These are phyloP conservation scores for Ommatoiulus sabulosus DNA, from an alignment of 2,888 invertebrate species.

Conservation along the genomic window DNA sequence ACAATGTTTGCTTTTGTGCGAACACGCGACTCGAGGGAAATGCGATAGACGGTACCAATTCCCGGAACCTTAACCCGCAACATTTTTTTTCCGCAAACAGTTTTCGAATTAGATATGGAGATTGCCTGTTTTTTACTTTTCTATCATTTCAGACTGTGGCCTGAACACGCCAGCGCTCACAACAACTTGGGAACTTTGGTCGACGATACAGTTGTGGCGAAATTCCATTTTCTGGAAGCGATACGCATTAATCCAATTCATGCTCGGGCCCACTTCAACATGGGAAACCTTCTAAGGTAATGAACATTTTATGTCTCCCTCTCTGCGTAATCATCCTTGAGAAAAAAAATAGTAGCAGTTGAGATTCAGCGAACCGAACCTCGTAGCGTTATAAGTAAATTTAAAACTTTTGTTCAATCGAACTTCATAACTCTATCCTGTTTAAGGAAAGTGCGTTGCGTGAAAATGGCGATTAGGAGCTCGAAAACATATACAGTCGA, in stretches of 20 bases:
- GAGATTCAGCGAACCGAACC: not conserved
- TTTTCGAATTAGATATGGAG: not conserved
- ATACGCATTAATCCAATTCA: conserved; percentile 77
- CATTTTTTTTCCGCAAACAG: not conserved
- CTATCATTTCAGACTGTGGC: conserved; percentile 77
- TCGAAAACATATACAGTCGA: too few species aligned
- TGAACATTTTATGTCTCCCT: conserved; percentile 29
- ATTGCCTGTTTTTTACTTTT: not conserved
- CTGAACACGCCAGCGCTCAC: conserved; percentile 85
- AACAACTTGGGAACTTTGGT: conserved; percentile 87
- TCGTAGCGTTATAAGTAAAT: not conserved
- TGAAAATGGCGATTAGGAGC: too few species aligned
- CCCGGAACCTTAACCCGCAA: not conserved
- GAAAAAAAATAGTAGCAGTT: not conserved
- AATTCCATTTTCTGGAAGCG: conserved; percentile 76
- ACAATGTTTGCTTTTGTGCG: not conserved
- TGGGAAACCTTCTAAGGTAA: conserved; percentile 85
- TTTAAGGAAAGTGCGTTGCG: too few species aligned
- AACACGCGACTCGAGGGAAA: not conserved
- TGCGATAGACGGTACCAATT: not conserved
- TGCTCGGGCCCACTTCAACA: conserved; percentile 86
- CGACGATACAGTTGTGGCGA: conserved; percentile 75
- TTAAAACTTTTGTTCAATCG: not conserved
- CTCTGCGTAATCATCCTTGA: conserved; percentile 11
- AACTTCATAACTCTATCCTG: not conserved